Conservation (phyloP, 2,113 vertebrate species). For the Psilopogon haemacephalus region DNA sequence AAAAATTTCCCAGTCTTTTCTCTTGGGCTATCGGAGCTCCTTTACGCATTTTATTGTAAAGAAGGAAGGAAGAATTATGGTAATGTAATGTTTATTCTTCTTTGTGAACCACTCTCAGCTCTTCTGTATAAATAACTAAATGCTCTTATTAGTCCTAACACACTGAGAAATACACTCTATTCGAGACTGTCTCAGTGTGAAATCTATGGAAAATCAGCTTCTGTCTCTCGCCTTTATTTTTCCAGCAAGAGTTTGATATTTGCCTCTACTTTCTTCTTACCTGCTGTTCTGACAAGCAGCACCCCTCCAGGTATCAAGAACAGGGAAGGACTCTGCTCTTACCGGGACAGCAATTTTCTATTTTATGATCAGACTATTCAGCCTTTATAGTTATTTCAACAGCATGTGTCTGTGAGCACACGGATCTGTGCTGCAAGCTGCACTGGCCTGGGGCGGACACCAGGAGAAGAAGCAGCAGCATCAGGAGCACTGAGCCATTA, state of each 20-base stretch:
- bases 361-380: background rate
- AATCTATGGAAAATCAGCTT: conserved; percentile 45
- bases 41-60: conserved; percentile 12
- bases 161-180: conserved; percentile 40
- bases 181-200: conserved; percentile 12
- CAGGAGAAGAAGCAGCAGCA: background rate
- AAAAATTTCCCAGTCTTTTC: background rate
- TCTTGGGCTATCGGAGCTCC: conserved; percentile 8
- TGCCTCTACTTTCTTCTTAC: background rate
- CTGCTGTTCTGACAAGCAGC: background rate
- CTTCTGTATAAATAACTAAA: conserved; percentile 67
- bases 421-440: background rate
- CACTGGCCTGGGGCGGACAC: background rate
- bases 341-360: background rate
- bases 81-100: conserved; percentile 65
- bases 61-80: conserved; percentile 58
- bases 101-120: conserved; percentile 30
- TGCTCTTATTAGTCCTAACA: conserved; percentile 55
- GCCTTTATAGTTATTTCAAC: background rate
- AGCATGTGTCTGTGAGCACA: background rate
- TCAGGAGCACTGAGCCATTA: background rate
- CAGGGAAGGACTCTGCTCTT: background rate
- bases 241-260: background rate
- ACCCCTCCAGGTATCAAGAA: background rate
- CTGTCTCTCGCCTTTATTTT: background rate